These are phyloP conservation scores for Ormyrus labotus DNA, from an alignment of 2,888 invertebrate genomes.

Conservation along the genomic window DNA sequence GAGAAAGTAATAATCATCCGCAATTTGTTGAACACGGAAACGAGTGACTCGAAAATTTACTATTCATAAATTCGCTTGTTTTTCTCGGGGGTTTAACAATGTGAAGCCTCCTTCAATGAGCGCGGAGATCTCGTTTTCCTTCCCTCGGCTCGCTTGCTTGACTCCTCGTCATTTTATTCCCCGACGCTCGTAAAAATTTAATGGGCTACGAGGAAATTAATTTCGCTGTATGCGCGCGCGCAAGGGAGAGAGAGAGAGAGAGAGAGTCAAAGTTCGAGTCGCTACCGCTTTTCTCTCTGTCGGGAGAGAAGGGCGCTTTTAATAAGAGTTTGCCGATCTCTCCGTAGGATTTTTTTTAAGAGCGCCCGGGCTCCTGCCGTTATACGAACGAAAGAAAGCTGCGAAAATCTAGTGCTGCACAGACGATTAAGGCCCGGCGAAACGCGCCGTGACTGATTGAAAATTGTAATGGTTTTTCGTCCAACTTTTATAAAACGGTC, in stretches of 20 bases:
- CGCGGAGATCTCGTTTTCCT: conserved; percentile 29
- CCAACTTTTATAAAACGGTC: conserved; percentile 12
- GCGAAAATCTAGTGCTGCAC: not conserved
- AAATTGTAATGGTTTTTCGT: conserved; percentile 30
- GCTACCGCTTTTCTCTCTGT: conserved; percentile 7
- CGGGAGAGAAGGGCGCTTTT: conserved; percentile 9
- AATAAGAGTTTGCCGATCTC: conserved; percentile 52
- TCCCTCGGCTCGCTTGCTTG: not conserved
- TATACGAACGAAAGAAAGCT: conserved; percentile 2
- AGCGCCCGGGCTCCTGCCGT: not conserved
- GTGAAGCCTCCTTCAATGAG: conserved; percentile 15
- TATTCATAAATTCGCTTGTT: conserved; percentile 37
- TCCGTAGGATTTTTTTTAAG: conserved; percentile 34
- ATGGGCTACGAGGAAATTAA: conserved; percentile 55
- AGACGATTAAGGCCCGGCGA: conserved; percentile 18
- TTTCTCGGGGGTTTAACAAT: conserved; percentile 33
- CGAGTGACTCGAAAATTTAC: conserved; percentile 21
- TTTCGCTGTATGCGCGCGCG: conserved; percentile 46
- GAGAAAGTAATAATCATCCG: conserved; percentile 42
- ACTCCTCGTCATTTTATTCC: conserved; percentile 42
- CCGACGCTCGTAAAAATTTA: conserved; percentile 54
- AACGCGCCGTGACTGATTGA: conserved; percentile 42
- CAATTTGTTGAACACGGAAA: conserved; percentile 19
- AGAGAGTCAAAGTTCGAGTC: conserved; percentile 45
- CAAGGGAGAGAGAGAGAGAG: not conserved